Percentiles rank a stretch among this genome's conserved stretches.
These are phyloP conservation scores for Stomatorhinus ivindoensis DNA, from an alignment of 2,113 vertebrate species.

Conservation along the genomic window DNA sequence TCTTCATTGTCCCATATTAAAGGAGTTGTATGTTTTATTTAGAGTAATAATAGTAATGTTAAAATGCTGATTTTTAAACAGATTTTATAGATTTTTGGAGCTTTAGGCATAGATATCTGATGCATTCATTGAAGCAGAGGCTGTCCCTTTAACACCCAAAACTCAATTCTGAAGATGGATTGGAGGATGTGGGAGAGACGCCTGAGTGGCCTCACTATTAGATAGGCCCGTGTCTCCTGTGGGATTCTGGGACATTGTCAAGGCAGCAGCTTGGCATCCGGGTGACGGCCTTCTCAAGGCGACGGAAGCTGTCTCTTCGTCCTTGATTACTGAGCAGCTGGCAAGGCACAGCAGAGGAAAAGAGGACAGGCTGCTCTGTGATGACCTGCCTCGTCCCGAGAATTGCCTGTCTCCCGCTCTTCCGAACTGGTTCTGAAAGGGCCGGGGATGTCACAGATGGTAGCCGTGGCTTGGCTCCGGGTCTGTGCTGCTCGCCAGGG, in stretches of 20 bases:
- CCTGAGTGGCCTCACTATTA: neutral
- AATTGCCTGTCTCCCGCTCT: neutral
- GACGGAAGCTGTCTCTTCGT: neutral
- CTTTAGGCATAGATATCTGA: neutral
- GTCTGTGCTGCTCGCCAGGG: neutral
- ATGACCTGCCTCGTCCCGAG: neutral
- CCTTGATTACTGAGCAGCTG: conserved; percentile 8
- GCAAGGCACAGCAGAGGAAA: neutral
- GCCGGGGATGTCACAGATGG: neutral
- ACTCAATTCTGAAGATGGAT: neutral
- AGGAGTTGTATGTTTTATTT: neutral
- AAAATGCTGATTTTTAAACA: neutral
- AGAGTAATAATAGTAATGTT: neutral
- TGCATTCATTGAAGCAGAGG: neutral
- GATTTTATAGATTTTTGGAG: neutral
- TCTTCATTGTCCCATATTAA: neutral
- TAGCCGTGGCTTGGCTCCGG: neutral
- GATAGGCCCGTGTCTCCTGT: neutral
- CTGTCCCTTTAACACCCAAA: neutral
- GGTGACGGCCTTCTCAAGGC: neutral
- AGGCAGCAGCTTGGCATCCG: neutral
- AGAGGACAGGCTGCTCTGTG: neutral
- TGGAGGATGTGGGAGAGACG: neutral
- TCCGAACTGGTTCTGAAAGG: neutral
- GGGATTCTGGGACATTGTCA: neutral